Evolutionary conservation across 1,140 invertebrate species (phyloP).

Genomic region (Pseudomyrmex cubaensis): DNA sequence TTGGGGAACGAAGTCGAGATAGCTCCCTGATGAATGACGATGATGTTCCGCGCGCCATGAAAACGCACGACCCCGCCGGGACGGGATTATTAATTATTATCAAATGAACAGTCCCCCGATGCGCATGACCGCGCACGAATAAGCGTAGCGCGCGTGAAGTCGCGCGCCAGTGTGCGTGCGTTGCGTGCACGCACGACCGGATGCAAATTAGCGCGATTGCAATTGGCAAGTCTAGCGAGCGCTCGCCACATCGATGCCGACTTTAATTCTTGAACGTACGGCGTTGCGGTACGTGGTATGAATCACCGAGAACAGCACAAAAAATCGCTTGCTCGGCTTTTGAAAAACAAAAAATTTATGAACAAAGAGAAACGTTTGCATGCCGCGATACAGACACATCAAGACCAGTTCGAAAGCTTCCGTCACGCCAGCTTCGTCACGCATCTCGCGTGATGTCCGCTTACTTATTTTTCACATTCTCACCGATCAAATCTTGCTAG

Average conservation of each 20-base stretch:
- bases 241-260: conserved; percentile 10
- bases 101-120: conserved; percentile 47
- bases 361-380: conserved; percentile 46
- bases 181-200: conserved; percentile 20
- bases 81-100: conserved; percentile 69
- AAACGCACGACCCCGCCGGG: conserved; percentile 7
- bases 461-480: conserved; percentile 27
- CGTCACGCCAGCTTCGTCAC: conserved; percentile 50
- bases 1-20: conserved; percentile 2
- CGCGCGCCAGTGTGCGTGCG: background rate
- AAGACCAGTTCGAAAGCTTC: conserved; percentile 19
- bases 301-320: conserved; percentile 23
- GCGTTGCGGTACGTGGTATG: background rate
- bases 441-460: conserved; percentile 24
- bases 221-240: conserved; percentile 47
- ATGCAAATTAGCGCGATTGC: conserved; percentile 47
- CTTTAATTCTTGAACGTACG: conserved; percentile 60
- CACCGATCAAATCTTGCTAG: conserved; percentile 16
- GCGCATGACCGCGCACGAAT: conserved; percentile 47
- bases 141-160: conserved; percentile 47
- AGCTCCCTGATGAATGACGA: conserved; percentile 48
- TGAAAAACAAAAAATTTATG: conserved; percentile 40
- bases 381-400: conserved; percentile 24
- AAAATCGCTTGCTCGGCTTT: background rate
- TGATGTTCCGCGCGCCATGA: conserved; percentile 29